phyloP scores from a whole-genome alignment of 2,113 vertebrate genomes.

The Eulemur rufifrons region DNA sequence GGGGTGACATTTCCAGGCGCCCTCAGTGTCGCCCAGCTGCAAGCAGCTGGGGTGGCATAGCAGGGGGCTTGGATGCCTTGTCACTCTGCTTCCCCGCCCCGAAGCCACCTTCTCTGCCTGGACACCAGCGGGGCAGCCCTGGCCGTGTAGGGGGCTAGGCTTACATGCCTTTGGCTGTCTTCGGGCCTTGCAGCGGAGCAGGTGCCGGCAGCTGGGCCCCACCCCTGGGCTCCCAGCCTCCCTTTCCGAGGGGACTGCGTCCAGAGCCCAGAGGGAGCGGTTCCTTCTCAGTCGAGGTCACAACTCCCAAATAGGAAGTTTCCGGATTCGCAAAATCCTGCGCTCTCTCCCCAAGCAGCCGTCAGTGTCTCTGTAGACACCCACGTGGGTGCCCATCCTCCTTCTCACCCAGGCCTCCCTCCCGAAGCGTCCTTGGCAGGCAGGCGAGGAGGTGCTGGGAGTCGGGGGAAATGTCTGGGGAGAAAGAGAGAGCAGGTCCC shows the following conservation, averaged over 20 bases:
- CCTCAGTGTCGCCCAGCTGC: background rate
- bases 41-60: background rate
- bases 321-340: background rate
- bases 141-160: background rate
- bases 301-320: constrained; percentile 49
- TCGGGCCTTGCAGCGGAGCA: background rate
- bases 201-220: background rate
- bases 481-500: background rate
- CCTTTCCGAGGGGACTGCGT: background rate
- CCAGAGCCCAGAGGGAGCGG: background rate
- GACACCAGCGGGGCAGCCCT: background rate
- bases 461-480: background rate
- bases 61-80: too few relatives aligned
- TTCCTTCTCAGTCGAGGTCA: background rate
- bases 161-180: too few relatives aligned
- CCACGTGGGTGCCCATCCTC: background rate
- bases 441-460: background rate
- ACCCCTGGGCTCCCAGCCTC: background rate
- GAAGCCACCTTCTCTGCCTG: background rate
- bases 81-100: accelerated
- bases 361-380: background rate
- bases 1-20: background rate
- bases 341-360: background rate
- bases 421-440: background rate
- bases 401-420: background rate